Evolutionary conservation across 2,888 invertebrate genomes (phyloP), one percentile per base, ranked within the genome.

Genomic region (Embidobia sp.): DNA sequence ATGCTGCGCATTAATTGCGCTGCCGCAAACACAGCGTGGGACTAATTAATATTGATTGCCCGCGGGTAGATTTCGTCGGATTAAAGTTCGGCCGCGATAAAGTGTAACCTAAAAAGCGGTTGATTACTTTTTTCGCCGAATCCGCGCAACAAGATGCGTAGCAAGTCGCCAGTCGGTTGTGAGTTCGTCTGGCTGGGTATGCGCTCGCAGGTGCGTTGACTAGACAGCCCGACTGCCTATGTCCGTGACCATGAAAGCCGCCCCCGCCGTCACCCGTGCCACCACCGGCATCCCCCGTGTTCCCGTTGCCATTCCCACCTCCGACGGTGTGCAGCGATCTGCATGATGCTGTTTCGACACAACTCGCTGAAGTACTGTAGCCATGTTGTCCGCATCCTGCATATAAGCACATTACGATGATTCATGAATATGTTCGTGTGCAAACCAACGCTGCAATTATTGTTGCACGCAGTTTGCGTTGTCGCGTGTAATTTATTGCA

Each of bases 71-170:
- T 46, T 4, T 46, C 29, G 5, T 19, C 5, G 3, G 31, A 8
- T 18, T n/a, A 8, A 26, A 44, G 27, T 59, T 51, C 61, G 3
- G 3, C 0, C 37, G 46, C 16, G 6, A 37, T 8, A 37, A 37
- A 40, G 11, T 13, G 16, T 53, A 26, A 57, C 42, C 27, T 37
- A n/a, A n/a, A n/a, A n/a, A n/a, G n/a, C n/a, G n/a, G n/a, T n/a
- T n/a, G n/a, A n/a, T 5, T 29, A 95, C 96, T 93, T 96, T 96
- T 89, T 94, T 94, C 77, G 96, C 96, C 85, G 95, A 93, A 86
- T 94, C 94, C 49, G 96, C 95, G 90, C 96, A 96, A 87, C 96
- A 94, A 27, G 95, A 94, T 80, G 94, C 92, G 63, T 93, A 94
- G 87, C 95, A 95, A 73, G 90, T 88, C 15, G 87, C 84, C 11